Evolutionary conservation across 2,113 vertebrate species (phyloP).

Genomic region (Osmerus mordax): DNA sequence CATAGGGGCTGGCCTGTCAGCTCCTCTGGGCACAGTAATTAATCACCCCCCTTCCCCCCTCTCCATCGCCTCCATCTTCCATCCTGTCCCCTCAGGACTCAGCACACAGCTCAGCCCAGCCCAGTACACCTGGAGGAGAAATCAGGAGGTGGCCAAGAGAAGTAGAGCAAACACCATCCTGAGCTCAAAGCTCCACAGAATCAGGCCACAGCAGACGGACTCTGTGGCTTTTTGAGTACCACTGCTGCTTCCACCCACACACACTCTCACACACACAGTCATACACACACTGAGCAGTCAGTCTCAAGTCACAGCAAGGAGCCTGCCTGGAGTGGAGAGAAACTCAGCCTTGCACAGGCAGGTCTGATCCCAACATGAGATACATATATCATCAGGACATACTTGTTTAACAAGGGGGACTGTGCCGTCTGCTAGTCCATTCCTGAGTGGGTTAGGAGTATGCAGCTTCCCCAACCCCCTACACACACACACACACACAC

Average conservation of each 20-base stretch:
- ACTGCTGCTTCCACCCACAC: no score
- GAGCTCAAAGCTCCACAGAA: not conserved
- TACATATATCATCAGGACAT: slow-evolving; percentile 48
- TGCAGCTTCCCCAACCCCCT: slow-evolving; percentile 11
- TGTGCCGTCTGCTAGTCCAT: slow-evolving; percentile 14
- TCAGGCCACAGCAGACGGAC: not conserved
- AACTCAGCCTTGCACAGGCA: not conserved
- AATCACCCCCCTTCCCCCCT: slow-evolving; percentile 11
- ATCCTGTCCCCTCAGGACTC: not conserved
- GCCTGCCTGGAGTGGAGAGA: not conserved
- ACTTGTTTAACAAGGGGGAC: slow-evolving; percentile 26
- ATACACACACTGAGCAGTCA: not conserved
- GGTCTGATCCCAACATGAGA: slow-evolving; percentile 36
- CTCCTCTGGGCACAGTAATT: slow-evolving; percentile 22
- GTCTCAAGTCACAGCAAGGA: slow-evolving; percentile 19
- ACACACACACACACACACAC: slow-evolving; percentile 9
- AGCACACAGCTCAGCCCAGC: not conserved
- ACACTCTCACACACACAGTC: not conserved
- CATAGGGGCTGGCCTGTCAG: slow-evolving; percentile 6
- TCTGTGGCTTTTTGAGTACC: not conserved
- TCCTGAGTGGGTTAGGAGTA: slow-evolving; percentile 5
- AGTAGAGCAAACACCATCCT: not conserved
- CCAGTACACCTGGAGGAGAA: not conserved
- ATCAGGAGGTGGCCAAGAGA: not conserved
- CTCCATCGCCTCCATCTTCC: not conserved